These are phyloP conservation scores for Colossoma macropomum DNA, from an alignment of 2,113 vertebrate genomes.

Conservation along the genomic window DNA sequence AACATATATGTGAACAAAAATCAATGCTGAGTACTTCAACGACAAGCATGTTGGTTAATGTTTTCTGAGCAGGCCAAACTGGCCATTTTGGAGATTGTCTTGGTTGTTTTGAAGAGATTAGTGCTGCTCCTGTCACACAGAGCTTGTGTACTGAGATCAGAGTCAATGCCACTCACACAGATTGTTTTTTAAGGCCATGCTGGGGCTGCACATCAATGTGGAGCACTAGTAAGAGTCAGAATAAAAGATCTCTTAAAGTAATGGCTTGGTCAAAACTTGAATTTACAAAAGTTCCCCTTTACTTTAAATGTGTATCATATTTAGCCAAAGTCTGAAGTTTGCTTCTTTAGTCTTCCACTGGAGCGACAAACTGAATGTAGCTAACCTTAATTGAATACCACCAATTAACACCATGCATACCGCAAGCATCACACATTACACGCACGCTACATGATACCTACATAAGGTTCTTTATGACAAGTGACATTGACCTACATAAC, in stretches of 20 bases:
- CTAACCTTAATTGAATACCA: too few species aligned
- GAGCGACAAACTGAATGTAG: too few species aligned
- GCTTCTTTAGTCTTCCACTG: too few species aligned
- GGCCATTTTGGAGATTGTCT: neutral
- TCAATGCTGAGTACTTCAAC: neutral
- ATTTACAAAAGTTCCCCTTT: too few species aligned
- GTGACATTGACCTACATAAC: too few species aligned
- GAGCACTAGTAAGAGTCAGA: neutral
- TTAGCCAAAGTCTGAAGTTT: too few species aligned
- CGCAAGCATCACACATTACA: too few species aligned
- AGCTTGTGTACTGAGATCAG: neutral
- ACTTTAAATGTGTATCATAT: too few species aligned
- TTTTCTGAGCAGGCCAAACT: neutral
- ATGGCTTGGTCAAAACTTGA: neutral
- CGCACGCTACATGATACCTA: too few species aligned
- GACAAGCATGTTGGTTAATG: neutral
- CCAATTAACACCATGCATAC: too few species aligned
- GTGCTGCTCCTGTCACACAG: neutral
- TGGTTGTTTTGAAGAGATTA: neutral
- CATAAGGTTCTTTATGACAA: too few species aligned
- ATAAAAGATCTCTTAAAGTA: neutral
- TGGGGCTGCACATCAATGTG: neutral
- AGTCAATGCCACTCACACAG: neutral
- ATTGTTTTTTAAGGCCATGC: neutral
- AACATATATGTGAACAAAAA: neutral